Evolutionary conservation across 2,113 vertebrate genomes (phyloP), one percentile per base, ranked within the genome.

Genomic region (Xiphorhynchus elegans): DNA sequence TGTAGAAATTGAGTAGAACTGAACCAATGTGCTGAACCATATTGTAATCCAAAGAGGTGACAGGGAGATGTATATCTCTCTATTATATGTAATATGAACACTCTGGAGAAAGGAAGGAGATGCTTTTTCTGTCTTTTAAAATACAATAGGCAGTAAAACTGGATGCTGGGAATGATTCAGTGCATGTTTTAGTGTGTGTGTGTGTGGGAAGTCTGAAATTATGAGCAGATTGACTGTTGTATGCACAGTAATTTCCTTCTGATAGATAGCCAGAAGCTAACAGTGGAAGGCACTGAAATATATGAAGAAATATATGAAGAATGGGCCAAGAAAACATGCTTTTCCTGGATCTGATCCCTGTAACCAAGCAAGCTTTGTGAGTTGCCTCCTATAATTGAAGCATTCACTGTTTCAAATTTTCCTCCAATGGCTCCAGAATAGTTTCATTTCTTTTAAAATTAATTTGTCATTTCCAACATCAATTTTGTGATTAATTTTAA

Each of bases 321-420:
- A 42, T 15, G 55, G 52, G 75, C 75, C 68, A 95, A 91, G 79
- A 84, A 96, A 93, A 56, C n/a, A 20, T 81, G 55, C 5, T 96
- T 96, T 94, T 89, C 52, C 82, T 96, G 92, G 88, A 93, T 88
- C 68, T 72, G 52, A 78, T 90, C 68, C 44, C 26, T 64, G 44
- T 77, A 96, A 66, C 72, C 40, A 95, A 31, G 49, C 63, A 75
- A 87, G 68, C 47, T 78, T 79, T 75, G 14, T 52, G n/a, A 89
- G 23, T 53, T 89, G 24, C 53, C 92, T 92, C 83, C 56, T 90
- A 52, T 78, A 87, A 93, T 81, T 90, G 90, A 90, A 83, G 56
- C 23, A 56, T 60, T 59, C 42, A 47, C 44, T 0, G 4, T 23
- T 47, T 60, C 35, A 40, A n/a, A 4, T 72, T 91, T 79, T 86